Conservation (phyloP, 2,113 vertebrate species). For the Himantopus leucocephalus region DNA sequence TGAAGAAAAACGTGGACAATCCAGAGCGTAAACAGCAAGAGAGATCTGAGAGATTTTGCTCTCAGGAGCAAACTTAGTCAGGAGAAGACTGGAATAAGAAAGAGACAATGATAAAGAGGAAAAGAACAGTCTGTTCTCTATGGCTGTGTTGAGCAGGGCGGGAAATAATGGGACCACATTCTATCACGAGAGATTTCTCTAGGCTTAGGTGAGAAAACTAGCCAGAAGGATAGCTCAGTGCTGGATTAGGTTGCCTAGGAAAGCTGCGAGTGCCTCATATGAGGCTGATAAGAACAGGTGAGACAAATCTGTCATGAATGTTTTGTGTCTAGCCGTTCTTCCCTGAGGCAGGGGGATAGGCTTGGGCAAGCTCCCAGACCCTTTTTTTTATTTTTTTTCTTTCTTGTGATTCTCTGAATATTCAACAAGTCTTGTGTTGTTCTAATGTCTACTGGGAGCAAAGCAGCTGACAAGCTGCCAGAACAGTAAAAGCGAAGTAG, state of each 20-base stretch:
- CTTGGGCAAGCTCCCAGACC: neutral
- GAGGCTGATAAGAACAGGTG: neutral
- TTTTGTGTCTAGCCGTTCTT: neutral
- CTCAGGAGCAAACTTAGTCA: neutral
- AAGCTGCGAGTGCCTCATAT: neutral
- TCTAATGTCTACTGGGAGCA: neutral
- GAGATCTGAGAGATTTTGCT: neutral
- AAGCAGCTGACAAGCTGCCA: neutral
- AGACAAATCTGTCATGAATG: neutral
- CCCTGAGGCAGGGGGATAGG: neutral
- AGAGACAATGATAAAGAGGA: neutral
- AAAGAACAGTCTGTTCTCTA: neutral
- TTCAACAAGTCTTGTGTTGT: neutral
- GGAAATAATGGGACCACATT: neutral
- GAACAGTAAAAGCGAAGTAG: neutral
- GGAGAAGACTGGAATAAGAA: neutral
- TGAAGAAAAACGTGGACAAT: neutral
- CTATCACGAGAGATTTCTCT: neutral
- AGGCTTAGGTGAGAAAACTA: neutral
- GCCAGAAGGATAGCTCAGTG: neutral
- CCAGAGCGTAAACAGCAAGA: neutral
- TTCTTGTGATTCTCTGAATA: neutral
- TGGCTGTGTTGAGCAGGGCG: neutral
- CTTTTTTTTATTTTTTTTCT: neutral
- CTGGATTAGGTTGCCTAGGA: neutral